Conservation (phyloP, 2,113 vertebrate genomes). For the Galeopterus variegatus region DNA sequence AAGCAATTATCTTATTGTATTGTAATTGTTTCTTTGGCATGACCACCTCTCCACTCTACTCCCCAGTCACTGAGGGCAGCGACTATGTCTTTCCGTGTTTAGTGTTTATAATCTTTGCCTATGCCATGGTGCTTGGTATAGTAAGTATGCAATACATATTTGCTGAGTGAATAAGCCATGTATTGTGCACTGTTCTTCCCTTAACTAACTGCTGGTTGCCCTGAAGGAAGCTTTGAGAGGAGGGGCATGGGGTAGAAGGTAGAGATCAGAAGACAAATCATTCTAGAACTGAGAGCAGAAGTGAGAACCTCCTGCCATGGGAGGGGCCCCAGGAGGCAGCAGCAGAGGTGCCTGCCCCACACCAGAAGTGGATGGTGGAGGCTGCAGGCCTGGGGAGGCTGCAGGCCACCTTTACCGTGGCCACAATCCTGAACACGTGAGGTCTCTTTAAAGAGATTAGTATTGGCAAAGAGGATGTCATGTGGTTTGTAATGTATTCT, state of each 20-base stretch:
- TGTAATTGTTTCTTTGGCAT: not conserved
- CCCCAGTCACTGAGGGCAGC: not conserved
- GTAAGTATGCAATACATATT: not conserved
- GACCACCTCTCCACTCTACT: not conserved
- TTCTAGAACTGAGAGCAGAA: not conserved
- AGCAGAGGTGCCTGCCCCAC: too few species aligned
- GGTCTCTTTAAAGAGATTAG: not conserved
- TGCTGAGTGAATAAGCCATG: not conserved
- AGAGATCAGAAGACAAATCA: not conserved
- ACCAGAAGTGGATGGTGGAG: not conserved
- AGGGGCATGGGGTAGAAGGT: not conserved
- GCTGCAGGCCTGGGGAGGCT: not conserved
- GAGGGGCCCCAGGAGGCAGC: not conserved
- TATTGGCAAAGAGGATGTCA: not conserved
- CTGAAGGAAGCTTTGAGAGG: conserved; percentile 25
- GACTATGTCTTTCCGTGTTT: not conserved
- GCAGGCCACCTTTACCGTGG: not conserved
- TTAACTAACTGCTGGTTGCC: not conserved
- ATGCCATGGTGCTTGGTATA: not conserved
- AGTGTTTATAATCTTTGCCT: not conserved
- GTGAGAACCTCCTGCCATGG: not conserved
- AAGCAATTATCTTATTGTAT: not conserved
- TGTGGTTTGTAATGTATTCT: not conserved
- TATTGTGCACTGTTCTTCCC: not conserved
- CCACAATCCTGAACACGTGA: not conserved